Evolutionary conservation across 92 coral and sea anemone genomes (phyloP).

Genomic region (Heliopora coerulea): DNA sequence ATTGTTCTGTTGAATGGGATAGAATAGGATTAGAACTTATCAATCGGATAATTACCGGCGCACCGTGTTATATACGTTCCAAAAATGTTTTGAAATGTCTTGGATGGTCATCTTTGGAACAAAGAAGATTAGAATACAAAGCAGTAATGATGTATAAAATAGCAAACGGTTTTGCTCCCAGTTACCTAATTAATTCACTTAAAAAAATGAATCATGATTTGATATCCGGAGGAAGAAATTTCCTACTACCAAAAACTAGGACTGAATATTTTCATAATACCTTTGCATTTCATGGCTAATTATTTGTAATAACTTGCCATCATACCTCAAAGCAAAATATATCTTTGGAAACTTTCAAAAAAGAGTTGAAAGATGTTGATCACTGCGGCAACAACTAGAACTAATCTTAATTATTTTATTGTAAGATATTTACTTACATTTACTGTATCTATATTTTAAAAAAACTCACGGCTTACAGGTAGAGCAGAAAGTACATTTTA

Average conservation of each 20-base stretch:
- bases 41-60: not conserved
- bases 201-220: not conserved
- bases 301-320: conserved; percentile 12
- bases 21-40: not conserved
- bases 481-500: too few species aligned
- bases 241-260: not conserved
- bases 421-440: too few species aligned
- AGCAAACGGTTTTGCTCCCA: conserved; percentile 33
- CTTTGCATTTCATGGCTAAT: conserved; percentile 15
- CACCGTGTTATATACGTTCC: conserved; percentile 14
- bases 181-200: conserved; percentile 32
- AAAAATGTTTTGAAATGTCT: conserved; percentile 13
- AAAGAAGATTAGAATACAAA: conserved; percentile 28
- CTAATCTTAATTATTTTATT: too few species aligned
- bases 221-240: not conserved
- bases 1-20: conserved; percentile 15
- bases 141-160: conserved; percentile 43
- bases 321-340: conserved; percentile 15
- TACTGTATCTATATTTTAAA: too few species aligned
- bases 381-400: too few species aligned
- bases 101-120: conserved; percentile 26
- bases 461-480: too few species aligned
- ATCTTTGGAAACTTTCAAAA: conserved; percentile 17
- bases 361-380: conserved; percentile 1
- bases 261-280: conserved; percentile 18